These are phyloP conservation scores for Pseudanteris insignis DNA, from an alignment of 2,888 invertebrate species.

Conservation along the genomic window DNA sequence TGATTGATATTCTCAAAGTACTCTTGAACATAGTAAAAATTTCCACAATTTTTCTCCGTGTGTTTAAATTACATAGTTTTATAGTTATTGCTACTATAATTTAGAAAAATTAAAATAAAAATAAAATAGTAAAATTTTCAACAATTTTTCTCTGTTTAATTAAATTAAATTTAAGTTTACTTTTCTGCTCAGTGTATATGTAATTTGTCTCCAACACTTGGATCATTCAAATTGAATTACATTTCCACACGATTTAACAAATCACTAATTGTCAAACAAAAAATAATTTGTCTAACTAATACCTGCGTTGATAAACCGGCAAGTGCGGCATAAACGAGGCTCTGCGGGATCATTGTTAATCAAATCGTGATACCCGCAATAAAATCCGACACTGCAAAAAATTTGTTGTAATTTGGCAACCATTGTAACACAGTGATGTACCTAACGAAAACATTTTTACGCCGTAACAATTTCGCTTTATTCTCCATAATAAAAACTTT, in stretches of 20 bases:
- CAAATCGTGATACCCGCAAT: constrained; percentile 91
- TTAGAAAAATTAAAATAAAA: too few species aligned
- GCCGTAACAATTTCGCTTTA: constrained; percentile 2
- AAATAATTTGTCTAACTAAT: constrained; percentile 17
- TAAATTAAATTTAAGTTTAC: too few species aligned
- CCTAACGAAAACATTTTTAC: constrained; percentile 41
- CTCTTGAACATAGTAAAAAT: too few species aligned
- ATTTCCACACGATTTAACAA: too few species aligned
- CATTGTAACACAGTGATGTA: constrained; percentile 72
- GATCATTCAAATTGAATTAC: neutral
- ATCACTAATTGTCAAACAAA: too few species aligned
- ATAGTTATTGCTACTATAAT: too few species aligned
- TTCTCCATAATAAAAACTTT: constrained; percentile 27
- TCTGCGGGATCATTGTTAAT: constrained; percentile 91
- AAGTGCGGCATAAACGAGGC: constrained; percentile 88
- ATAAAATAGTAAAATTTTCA: too few species aligned
- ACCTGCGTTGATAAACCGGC: constrained; percentile 85
- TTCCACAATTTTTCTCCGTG: too few species aligned
- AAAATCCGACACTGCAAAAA: constrained; percentile 78
- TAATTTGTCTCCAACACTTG: neutral
- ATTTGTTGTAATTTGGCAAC: constrained; percentile 76
- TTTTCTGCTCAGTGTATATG: too few species aligned
- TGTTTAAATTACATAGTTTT: too few species aligned
- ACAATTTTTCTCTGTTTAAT: too few species aligned
- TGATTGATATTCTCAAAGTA: too few species aligned